Base-by-base conservation (phyloP, 1,140 invertebrate species). In the Theocolax elegans region DNA sequence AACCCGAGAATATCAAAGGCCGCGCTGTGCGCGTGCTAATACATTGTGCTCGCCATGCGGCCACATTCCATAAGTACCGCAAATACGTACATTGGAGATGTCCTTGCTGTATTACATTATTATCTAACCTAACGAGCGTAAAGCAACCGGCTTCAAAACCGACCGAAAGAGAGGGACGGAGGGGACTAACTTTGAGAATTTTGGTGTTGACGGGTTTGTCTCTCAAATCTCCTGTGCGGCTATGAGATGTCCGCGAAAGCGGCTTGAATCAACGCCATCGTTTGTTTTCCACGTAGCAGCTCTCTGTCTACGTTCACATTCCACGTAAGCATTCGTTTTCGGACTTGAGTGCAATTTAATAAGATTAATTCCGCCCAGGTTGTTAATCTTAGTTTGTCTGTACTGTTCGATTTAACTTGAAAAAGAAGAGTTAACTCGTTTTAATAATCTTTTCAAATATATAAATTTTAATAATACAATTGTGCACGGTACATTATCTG, bases 51-150 rank as follows among this genome's bases (percentile, higher is more conserved):
- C 42, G 74, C 77, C 69, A 62, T 53, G 65, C 67, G 70, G 75
- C 64, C 71, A 67, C 71, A 80, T 80, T 80, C 72, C 72, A 64
- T 46, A 46, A 74, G 65, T 59, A 74, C 63, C 71, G 49, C 68
- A 62, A 40, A 27, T 76, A 66, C 72, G 68, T 72, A 76, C 69
- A 70, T 60, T 68, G 74, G 72, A 76, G 78, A 78, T 74, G 76
- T 81, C 64, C 69, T 75, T 70, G 58, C 23, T 71, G 63, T 73
- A 79, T 80, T 79, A 81, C 77, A 74, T 79, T 80, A 80, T 81
- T 79, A 80, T 77, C 73, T 74, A 73, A 79, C 74, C 76, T 74
- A 78, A 79, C 74, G 73, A 75, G 77, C 75, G 73, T 77, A 76
- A 80, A 80, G 76, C 75, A 73, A n/a, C 31, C 4, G 10, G 31